A percentile compares a stretch with the other conserved stretches of the same genome.
Conservation (phyloP, 2,888 invertebrate genomes). For the Mantis religiosa region DNA sequence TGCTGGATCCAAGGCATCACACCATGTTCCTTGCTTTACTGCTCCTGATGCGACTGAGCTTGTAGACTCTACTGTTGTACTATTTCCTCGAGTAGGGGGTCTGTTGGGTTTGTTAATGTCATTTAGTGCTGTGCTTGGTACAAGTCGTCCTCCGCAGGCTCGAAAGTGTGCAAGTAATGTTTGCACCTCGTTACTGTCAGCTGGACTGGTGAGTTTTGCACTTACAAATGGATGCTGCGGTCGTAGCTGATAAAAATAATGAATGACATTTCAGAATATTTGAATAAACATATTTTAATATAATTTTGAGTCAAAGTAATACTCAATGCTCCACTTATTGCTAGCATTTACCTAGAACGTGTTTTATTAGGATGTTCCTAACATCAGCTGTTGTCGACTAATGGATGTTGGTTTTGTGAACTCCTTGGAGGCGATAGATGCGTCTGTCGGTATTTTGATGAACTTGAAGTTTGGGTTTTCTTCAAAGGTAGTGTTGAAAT, state of each 20-base stretch:
- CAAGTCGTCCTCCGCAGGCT: conserved; percentile 72
- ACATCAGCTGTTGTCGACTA: too few species aligned
- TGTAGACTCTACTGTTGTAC: background rate
- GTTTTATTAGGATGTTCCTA: too few species aligned
- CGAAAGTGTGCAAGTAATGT: conserved; percentile 78
- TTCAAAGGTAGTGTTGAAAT: too few species aligned
- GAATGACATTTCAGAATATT: background rate
- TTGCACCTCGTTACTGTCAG: conserved; percentile 63
- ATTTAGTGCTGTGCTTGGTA: conserved; percentile 33
- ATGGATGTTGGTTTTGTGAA: too few species aligned
- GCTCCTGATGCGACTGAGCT: background rate
- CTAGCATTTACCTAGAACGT: too few species aligned
- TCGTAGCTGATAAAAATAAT: conserved; percentile 42
- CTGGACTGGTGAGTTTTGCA: conserved; percentile 61
- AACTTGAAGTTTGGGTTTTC: too few species aligned
- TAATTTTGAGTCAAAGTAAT: too few species aligned
- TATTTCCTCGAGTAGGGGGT: background rate
- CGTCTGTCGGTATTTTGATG: too few species aligned
- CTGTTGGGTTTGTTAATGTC: conserved; percentile 17
- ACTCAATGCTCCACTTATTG: too few species aligned
- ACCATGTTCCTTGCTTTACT: background rate
- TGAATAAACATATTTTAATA: background rate
- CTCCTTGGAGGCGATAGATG: too few species aligned
- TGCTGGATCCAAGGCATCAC: conserved; percentile 72
- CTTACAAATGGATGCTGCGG: conserved; percentile 70